phyloP scores from a whole-genome alignment of 2,797 vertebrate species.

The Australoheros facetus region DNA sequence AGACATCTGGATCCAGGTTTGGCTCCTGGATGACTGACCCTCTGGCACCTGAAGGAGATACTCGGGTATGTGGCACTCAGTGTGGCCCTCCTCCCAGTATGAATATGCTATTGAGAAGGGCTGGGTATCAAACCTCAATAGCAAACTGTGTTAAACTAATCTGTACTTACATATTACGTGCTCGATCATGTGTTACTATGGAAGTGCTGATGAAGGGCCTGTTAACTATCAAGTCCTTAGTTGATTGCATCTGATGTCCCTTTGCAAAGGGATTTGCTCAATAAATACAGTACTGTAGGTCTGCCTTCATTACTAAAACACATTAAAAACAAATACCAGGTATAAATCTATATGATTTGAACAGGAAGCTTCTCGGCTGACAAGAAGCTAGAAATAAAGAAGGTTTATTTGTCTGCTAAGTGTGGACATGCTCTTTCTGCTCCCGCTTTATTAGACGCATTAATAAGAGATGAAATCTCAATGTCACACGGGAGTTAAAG shows the following conservation, averaged over 20 bases:
- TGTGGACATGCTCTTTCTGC: neutral
- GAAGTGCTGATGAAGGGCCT: neutral
- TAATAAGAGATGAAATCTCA: conserved; percentile 27
- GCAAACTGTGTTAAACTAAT: no score
- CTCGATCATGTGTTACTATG: neutral
- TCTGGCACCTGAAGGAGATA: conserved; percentile 93
- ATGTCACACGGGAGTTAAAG: conserved; percentile 15
- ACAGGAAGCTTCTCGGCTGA: conserved; percentile 3
- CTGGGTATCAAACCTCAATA: neutral
- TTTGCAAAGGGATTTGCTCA: conserved; percentile 16
- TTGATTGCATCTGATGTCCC: conserved; percentile 28
- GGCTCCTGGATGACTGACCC: conserved; percentile 99
- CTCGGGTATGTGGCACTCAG: conserved; percentile 85
- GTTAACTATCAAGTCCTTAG: neutral
- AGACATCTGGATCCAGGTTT: conserved; percentile 96
- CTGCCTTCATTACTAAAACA: conserved; percentile 44
- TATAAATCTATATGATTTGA: conserved; percentile 49
- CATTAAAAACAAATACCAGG: conserved; percentile 54
- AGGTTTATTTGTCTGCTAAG: conserved; percentile 37
- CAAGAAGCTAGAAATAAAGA: conserved; percentile 24
- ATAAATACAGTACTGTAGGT: neutral
- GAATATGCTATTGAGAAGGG: neutral
- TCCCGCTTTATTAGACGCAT: conserved; percentile 29
- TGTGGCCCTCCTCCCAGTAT: neutral
- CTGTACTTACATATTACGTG: neutral